These are phyloP conservation scores for Coelopa pilipes DNA, from an alignment of 2,888 invertebrate genomes.

Conservation along the genomic window DNA sequence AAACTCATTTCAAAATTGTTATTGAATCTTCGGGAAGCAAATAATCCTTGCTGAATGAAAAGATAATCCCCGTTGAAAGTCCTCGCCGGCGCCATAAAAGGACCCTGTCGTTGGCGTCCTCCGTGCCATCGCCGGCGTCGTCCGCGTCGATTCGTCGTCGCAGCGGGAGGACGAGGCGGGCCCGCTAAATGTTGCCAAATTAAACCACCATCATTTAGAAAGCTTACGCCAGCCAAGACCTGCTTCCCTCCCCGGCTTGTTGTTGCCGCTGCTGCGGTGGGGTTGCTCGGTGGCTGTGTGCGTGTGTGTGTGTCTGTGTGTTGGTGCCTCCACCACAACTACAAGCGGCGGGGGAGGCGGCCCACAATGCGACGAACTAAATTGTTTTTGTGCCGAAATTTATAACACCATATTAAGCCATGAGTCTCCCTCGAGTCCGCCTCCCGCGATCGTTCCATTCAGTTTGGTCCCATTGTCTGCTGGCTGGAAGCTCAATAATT, in stretches of 20 bases:
- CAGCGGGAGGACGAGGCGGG: background rate
- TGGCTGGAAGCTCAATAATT: slow-evolving; percentile 39
- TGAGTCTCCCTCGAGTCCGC: slow-evolving; percentile 34
- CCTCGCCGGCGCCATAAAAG: slow-evolving; percentile 32
- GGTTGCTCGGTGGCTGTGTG: background rate
- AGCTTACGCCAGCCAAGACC: slow-evolving; percentile 8
- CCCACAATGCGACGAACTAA: slow-evolving; percentile 56
- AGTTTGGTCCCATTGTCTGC: slow-evolving; percentile 32
- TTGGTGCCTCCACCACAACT: background rate
- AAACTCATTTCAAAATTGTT: slow-evolving; percentile 51
- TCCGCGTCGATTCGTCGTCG: background rate
- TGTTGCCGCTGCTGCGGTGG: background rate
- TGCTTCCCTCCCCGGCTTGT: background rate
- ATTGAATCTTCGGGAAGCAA: slow-evolving; percentile 62
- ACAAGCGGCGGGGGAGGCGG: background rate
- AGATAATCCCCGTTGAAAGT: slow-evolving; percentile 51
- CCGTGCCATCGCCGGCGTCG: background rate
- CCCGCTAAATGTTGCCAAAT: slow-evolving; percentile 35
- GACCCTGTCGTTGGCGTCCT: slow-evolving; percentile 9
- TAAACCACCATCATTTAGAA: slow-evolving; percentile 33
- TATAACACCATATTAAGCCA: slow-evolving; percentile 57
- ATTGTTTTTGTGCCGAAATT: slow-evolving; percentile 57
- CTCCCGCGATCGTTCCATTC: background rate
- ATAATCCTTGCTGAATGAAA: slow-evolving; percentile 63
- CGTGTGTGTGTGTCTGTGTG: background rate